Percentiles rank a stretch among this genome's conserved stretches.
phyloP scores from a whole-genome alignment of 2,113 vertebrate genomes.

The Crotophaga sulcirostris region DNA sequence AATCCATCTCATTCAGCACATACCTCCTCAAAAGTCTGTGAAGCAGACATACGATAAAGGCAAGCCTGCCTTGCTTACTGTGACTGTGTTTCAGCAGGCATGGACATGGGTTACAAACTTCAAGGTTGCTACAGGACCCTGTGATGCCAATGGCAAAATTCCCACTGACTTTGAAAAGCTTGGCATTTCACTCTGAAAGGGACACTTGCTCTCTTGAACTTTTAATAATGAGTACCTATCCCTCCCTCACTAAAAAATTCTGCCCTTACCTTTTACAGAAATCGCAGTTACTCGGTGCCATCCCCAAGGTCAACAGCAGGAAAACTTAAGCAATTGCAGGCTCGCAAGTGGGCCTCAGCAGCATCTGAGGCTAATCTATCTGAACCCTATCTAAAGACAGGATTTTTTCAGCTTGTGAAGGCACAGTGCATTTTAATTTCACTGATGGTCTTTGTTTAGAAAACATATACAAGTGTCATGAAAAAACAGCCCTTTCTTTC shows the following conservation, averaged over 20 bases:
- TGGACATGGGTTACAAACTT: rapidly evolving
- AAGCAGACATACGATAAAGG: background rate
- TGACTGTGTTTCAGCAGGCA: background rate
- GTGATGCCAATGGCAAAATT: background rate
- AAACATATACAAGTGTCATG: background rate
- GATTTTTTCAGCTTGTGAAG: background rate
- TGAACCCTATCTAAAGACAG: background rate
- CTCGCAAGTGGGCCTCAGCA: background rate
- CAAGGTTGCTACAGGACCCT: background rate
- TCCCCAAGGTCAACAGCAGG: background rate
- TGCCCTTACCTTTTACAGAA: background rate
- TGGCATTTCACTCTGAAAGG: background rate
- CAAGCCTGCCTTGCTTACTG: background rate
- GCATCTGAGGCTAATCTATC: background rate
- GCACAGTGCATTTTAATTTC: background rate
- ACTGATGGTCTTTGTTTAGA: background rate
- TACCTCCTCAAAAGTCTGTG: background rate
- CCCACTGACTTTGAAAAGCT: background rate
- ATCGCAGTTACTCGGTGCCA: background rate
- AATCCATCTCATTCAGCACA: background rate
- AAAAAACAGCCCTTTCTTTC: background rate
- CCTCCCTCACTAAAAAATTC: background rate
- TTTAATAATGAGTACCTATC: background rate
- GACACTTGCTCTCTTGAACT: background rate
- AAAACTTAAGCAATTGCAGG: background rate